Conservation (phyloP, 1,140 invertebrate genomes). For the Pinna nobilis region DNA sequence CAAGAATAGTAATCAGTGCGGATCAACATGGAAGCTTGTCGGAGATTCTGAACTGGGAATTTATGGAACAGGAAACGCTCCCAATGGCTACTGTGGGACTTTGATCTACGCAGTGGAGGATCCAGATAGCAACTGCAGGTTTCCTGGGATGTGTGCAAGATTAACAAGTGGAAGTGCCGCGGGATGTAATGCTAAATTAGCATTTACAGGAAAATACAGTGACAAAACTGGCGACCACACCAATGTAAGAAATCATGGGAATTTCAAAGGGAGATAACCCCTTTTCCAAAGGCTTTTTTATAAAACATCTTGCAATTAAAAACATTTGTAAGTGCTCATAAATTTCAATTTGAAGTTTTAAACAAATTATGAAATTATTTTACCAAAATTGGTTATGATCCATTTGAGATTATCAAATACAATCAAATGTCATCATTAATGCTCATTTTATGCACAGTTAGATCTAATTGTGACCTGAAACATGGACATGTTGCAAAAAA, state of each 20-base stretch:
- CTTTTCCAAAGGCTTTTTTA: too few relatives aligned
- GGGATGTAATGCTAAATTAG: neutral
- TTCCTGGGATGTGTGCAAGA: constrained; percentile 9
- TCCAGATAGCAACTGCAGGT: neutral
- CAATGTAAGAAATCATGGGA: neutral
- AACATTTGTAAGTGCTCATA: too few relatives aligned
- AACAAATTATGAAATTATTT: too few relatives aligned
- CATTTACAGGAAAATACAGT: constrained; percentile 20
- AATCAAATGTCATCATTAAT: too few relatives aligned
- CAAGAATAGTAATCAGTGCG: neutral
- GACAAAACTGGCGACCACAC: constrained; percentile 10
- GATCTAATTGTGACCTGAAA: too few relatives aligned
- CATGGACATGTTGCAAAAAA: too few relatives aligned
- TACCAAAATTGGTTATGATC: too few relatives aligned
- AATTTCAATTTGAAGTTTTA: too few relatives aligned
- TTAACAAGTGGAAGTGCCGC: neutral
- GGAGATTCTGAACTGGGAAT: neutral
- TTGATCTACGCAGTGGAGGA: neutral
- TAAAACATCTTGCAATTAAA: too few relatives aligned
- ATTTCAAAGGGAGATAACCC: too few relatives aligned
- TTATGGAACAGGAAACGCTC: neutral
- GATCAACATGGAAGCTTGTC: neutral
- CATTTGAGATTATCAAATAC: too few relatives aligned
- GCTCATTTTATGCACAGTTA: too few relatives aligned
- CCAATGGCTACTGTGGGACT: constrained; percentile 1